A percentile compares a stretch with the other conserved stretches of the same genome.
phyloP scores from a whole-genome alignment of 2,888 invertebrate genomes.

The Hyposoter dolosus region DNA sequence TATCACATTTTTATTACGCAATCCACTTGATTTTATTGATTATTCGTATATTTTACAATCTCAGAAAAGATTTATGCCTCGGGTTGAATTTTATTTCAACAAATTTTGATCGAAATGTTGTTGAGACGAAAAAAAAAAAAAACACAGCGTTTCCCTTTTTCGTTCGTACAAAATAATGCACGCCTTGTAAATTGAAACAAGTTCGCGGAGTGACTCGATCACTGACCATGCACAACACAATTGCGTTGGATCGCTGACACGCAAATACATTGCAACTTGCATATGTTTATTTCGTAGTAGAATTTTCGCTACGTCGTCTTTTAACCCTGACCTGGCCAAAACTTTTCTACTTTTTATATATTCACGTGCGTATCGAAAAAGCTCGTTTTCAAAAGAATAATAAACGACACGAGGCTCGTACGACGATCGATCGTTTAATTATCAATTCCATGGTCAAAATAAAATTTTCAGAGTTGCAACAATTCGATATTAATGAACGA shows the following conservation, averaged over 20 bases:
- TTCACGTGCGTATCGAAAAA: not conserved
- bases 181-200: slow-evolving; percentile 29
- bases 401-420: not conserved
- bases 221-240: slow-evolving; percentile 66
- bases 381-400: not conserved
- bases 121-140: not conserved
- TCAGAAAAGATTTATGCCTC: not conserved
- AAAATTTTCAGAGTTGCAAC: no score
- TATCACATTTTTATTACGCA: not conserved
- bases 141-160: not conserved
- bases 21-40: not conserved
- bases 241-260: slow-evolving; percentile 14
- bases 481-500: no score
- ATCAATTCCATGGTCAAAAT: not conserved
- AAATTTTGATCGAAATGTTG: not conserved
- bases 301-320: slow-evolving; percentile 33
- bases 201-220: slow-evolving; percentile 3
- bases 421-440: not conserved
- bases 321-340: slow-evolving; percentile 43
- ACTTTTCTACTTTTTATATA: slow-evolving; percentile 2
- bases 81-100: not conserved
- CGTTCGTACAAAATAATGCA: not conserved
- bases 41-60: not conserved
- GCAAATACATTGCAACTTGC: slow-evolving; percentile 10
- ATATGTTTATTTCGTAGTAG: slow-evolving; percentile 15